A percentile compares a stretch with the other conserved stretches of the same genome.
phyloP scores from a whole-genome alignment of 1,140 invertebrate species.

The Aphelinus atriplicis region DNA sequence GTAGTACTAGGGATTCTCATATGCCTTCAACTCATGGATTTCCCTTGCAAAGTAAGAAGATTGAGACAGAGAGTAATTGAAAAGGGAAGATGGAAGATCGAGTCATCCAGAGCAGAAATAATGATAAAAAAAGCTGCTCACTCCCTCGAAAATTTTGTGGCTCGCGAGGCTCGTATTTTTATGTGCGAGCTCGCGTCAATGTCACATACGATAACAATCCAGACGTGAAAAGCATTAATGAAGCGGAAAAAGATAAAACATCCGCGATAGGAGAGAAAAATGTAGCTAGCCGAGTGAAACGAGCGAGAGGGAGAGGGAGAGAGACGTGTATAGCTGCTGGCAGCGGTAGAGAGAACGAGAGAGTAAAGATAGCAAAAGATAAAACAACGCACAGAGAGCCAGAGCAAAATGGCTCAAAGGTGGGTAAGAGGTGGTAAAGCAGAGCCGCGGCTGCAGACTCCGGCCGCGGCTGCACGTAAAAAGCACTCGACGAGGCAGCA shows the following conservation, averaged over 20 bases:
- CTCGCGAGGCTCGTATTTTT: too few species aligned
- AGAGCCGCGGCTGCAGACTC: neutral
- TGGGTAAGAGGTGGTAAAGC: constrained; percentile 11
- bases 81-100: too few species aligned
- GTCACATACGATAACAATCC: neutral
- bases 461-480: constrained; percentile 17
- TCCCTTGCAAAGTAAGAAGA: too few species aligned
- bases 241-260: constrained; percentile 23
- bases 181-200: too few species aligned
- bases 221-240: constrained; percentile 15
- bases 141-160: too few species aligned
- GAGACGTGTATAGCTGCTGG: neutral
- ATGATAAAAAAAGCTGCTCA: too few species aligned
- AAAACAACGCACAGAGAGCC: neutral
- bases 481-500: neutral
- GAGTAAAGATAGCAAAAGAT: constrained; percentile 28
- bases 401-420: neutral
- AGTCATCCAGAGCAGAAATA: too few species aligned
- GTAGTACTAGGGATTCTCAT: too few species aligned
- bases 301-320: neutral
- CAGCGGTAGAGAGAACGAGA: constrained; percentile 15
- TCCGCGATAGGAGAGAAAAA: constrained; percentile 3
- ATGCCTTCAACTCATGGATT: too few species aligned
- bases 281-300: constrained; percentile 2
- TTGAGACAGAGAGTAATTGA: too few species aligned